These are phyloP conservation scores for Drosophila incognita DNA, from an alignment of 2,888 invertebrate species.

Conservation along the genomic window DNA sequence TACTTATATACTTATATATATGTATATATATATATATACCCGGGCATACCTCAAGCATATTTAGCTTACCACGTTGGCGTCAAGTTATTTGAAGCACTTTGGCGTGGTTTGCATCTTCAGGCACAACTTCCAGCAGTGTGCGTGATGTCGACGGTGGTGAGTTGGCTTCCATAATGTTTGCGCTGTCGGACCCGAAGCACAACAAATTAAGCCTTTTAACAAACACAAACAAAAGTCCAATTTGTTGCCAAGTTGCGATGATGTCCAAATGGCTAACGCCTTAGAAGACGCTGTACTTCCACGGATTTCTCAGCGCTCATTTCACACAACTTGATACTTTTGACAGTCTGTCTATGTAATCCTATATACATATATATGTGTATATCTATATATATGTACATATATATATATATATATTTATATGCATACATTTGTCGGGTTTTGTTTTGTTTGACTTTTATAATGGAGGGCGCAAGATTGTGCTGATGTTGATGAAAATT, in stretches of 20 bases:
- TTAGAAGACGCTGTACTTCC: constrained; percentile 14
- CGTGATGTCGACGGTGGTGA: background rate
- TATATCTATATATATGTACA: background rate
- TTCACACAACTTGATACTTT: constrained; percentile 3
- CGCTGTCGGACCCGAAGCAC: constrained; percentile 65
- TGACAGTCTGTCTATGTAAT: background rate
- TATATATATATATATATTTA: background rate
- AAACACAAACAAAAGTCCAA: constrained; percentile 80
- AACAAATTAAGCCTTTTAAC: constrained; percentile 80
- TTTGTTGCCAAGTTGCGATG: constrained; percentile 77
- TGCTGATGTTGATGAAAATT: constrained; percentile 67
- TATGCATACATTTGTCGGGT: background rate
- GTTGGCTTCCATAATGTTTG: constrained; percentile 65
- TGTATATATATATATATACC: background rate
- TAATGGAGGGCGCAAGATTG: constrained; percentile 50
- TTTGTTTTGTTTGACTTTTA: constrained; percentile 60
- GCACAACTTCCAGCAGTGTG: constrained; percentile 15
- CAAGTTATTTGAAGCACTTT: constrained; percentile 78
- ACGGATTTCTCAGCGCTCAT: constrained; percentile 6
- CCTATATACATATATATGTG: background rate
- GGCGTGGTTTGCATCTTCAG: constrained; percentile 55
- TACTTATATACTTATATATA: background rate
- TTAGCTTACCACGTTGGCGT: constrained; percentile 50
- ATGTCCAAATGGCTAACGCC: constrained; percentile 65
- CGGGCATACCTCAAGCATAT: constrained; percentile 31